Evolutionary conservation across 92 coral and sea anemone genomes (phyloP), one percentile per base, ranked within the genome.

Genomic region (Siderastrea siderea): DNA sequence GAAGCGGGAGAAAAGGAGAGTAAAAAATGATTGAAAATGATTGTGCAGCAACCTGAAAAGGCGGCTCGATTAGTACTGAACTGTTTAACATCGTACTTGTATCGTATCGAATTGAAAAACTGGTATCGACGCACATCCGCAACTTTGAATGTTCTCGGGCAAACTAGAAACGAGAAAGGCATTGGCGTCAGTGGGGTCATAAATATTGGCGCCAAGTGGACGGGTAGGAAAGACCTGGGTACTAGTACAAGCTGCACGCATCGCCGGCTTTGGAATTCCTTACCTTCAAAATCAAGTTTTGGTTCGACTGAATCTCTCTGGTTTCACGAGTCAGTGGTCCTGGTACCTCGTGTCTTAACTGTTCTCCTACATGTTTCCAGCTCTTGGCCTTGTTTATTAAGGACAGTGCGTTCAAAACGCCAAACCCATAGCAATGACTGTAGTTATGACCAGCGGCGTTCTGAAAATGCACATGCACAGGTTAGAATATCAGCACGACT

Each of bases 361-460:
- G 93, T 13, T 79, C 74, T 19, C 78, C 80, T 15, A 91, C 95
- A 12, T 82, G 90, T 13, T 67, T 86, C 97, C 97, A 94, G 12
- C 82, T 52, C 14, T 88, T 84, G 7, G 87, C 97, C 3, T 85
- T 85, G 7, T 78, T 45, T 47, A 94, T 92, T 84, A 94, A 52
- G 12, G 93, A 88, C 47, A 55, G 53, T 51, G 97, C 97, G 69
- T 94, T 91, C 71, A 94, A 74, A 46, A 82, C 89, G 46, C 96
- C 96, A 81, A 94, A 94, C 2, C 96, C 96, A 89, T 84, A 94
- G 46, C 80, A 78, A 77, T 69, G 86, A 82, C 87, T 94, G 84
- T 88, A 94, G 5, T 51, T 50, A 52, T 62, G 76, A 1, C 96
- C 96, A 17, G 93, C 96, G 16, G 91, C 96, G 63, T 94, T 94